A percentile compares a stretch with the other conserved stretches of the same genome.
Conservation (phyloP, 2,797 vertebrate species). For the Scleropages formosus region DNA sequence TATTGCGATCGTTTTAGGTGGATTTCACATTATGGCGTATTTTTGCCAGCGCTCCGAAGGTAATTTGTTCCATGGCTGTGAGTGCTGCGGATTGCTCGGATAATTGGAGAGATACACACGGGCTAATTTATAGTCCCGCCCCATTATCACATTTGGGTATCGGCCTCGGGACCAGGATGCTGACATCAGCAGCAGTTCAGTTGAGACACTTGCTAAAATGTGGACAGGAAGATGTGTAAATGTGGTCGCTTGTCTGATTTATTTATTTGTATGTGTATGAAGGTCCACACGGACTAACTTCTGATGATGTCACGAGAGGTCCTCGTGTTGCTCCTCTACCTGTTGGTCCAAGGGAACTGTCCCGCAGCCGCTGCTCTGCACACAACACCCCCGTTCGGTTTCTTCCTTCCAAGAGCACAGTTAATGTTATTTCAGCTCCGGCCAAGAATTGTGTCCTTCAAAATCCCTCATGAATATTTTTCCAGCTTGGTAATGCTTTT, state of each 20-base stretch:
- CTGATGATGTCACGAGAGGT: background rate
- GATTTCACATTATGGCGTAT: conserved; percentile 76
- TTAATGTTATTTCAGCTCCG: background rate
- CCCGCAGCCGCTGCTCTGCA: background rate
- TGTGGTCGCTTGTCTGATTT: background rate
- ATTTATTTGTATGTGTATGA: background rate
- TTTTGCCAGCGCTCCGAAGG: conserved; percentile 72
- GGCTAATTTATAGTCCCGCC: conserved; percentile 49
- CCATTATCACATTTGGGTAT: conserved; percentile 44
- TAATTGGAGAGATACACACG: conserved; percentile 65
- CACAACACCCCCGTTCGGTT: background rate
- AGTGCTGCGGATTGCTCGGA: conserved; percentile 59
- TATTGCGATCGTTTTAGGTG: conserved; percentile 74
- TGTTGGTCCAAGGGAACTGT: background rate
- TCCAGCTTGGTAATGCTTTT: conserved; percentile 17
- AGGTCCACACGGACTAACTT: background rate
- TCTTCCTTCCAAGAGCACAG: conserved; percentile 6
- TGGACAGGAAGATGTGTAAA: background rate
- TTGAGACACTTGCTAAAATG: conserved; percentile 28
- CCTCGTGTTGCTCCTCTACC: background rate
- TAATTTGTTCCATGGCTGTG: conserved; percentile 76
- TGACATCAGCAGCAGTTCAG: conserved; percentile 38
- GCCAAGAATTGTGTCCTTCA: background rate
- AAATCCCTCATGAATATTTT: background rate
- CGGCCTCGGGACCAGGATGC: conserved; percentile 30